phyloP scores from a whole-genome alignment of 1,140 invertebrate species.

The Macrobrachium nipponense region DNA sequence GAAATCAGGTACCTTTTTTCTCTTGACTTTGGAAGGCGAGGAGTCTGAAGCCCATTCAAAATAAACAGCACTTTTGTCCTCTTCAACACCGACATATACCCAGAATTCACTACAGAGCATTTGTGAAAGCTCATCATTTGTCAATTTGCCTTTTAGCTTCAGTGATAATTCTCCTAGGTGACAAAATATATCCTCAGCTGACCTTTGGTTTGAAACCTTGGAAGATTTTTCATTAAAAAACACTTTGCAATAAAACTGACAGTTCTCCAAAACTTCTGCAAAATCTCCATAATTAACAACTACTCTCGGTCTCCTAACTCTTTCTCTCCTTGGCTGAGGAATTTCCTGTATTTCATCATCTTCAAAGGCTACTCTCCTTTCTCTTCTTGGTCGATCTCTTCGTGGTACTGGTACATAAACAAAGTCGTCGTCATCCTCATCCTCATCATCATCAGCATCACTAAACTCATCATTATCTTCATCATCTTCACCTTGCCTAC shows the following conservation, averaged over 20 bases:
- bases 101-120: conserved; percentile 65
- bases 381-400: background rate
- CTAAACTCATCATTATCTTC: conserved; percentile 44
- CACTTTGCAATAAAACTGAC: conserved; percentile 55
- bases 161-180: conserved; percentile 49
- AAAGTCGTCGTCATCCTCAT: conserved; percentile 17
- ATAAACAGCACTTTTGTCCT: conserved; percentile 66
- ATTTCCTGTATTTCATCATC: background rate
- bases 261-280: conserved; percentile 54
- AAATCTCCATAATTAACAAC: conserved; percentile 57
- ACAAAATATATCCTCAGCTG: conserved; percentile 35
- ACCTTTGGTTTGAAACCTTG: conserved; percentile 26
- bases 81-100: conserved; percentile 67
- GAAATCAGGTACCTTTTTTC: conserved; percentile 60
- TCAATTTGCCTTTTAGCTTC: conserved; percentile 34
- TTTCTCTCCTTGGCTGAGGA: conserved; percentile 23
- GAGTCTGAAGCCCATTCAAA: conserved; percentile 66
- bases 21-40: conserved; percentile 40
- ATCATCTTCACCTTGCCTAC: conserved; percentile 26
- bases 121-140: conserved; percentile 14
- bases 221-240: background rate
- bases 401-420: background rate
- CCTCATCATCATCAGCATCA: background rate
- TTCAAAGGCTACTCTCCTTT: background rate
- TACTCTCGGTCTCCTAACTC: conserved; percentile 22